Conservation (phyloP, 2,113 vertebrate genomes). For the Silurus asotus region DNA sequence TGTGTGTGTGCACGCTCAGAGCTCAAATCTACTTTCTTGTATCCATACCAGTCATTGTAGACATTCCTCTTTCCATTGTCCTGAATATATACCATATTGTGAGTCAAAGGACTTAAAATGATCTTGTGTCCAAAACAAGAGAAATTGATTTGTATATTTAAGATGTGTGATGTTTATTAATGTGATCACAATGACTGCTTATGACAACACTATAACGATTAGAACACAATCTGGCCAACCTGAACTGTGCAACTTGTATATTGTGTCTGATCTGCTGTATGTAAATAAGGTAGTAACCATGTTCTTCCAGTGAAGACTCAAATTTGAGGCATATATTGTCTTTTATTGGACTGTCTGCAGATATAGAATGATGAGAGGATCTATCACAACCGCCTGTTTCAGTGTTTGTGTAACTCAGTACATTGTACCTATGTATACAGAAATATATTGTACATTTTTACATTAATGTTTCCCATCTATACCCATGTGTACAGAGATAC, state of each 20-base stretch:
- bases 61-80: slow-evolving; percentile 23
- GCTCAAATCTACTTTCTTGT: slow-evolving; percentile 5
- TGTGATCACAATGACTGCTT: background rate
- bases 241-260: background rate
- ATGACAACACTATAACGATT: background rate
- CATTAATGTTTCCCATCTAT: background rate
- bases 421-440: background rate
- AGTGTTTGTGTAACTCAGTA: background rate
- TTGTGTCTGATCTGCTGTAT: slow-evolving; percentile 2
- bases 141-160: background rate
- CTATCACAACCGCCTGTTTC: background rate
- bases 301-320: slow-evolving; percentile 4
- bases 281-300: slow-evolving; percentile 7
- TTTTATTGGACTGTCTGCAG: background rate
- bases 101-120: background rate
- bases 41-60: slow-evolving; percentile 31
- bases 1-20: slow-evolving; percentile 10
- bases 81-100: background rate
- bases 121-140: slow-evolving; percentile 6
- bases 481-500: background rate
- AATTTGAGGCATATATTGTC: background rate
- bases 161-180: background rate
- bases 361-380: background rate
- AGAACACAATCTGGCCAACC: background rate
- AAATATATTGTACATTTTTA: background rate